A percentile compares a stretch with the other conserved stretches of the same genome.
phyloP scores from a whole-genome alignment of 2,797 vertebrate species.

The Podarcis siculus region DNA sequence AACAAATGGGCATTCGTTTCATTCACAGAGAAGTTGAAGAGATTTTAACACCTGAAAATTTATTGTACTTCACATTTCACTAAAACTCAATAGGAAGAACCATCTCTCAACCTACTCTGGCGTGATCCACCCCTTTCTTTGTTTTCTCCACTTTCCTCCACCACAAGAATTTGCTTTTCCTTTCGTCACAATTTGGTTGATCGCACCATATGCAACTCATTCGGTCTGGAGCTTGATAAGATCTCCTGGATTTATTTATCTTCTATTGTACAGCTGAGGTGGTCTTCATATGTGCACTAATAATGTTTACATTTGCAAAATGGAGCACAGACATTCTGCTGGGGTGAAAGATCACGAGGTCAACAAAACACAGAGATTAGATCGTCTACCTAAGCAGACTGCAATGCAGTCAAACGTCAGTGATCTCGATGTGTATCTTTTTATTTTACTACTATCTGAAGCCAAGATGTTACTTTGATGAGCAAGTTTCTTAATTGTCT shows the following conservation, averaged over 20 bases:
- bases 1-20: not conserved
- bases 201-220: slow-evolving; percentile 41
- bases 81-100: slow-evolving; percentile 18
- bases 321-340: slow-evolving; percentile 76
- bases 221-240: slow-evolving; percentile 61
- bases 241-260: slow-evolving; percentile 78
- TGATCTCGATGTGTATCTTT: slow-evolving; percentile 59
- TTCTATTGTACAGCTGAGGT: slow-evolving; percentile 73
- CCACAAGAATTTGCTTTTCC: slow-evolving; percentile 45
- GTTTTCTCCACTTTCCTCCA: slow-evolving; percentile 17
- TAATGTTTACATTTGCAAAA: slow-evolving; percentile 82
- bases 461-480: slow-evolving; percentile 41
- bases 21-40: not conserved
- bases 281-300: slow-evolving; percentile 78
- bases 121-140: not conserved
- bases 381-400: slow-evolving; percentile 72
- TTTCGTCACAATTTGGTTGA: slow-evolving; percentile 42
- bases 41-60: slow-evolving; percentile 19
- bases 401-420: slow-evolving; percentile 61
- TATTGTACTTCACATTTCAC: slow-evolving; percentile 16
- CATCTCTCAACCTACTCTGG: slow-evolving; percentile 9
- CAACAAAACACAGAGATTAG: slow-evolving; percentile 78
- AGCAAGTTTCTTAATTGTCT: slow-evolving; percentile 43
- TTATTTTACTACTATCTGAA: slow-evolving; percentile 43
- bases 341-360: slow-evolving; percentile 75